phyloP scores from a whole-genome alignment of 1,140 invertebrate genomes.

The Penaeus indicus region DNA sequence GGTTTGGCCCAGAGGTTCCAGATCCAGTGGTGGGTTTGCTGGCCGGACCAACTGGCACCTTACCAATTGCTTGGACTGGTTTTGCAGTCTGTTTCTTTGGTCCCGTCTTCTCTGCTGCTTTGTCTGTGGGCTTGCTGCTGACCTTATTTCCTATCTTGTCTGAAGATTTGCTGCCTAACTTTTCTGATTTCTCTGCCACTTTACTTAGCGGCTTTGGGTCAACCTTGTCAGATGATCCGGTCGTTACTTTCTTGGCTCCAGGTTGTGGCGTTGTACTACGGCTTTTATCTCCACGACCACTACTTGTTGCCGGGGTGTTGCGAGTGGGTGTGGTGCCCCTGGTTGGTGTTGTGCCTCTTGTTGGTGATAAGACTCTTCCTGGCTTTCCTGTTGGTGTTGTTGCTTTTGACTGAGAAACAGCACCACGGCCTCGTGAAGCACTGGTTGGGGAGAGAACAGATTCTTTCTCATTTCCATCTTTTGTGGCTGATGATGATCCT shows the following conservation, averaged over 20 bases:
- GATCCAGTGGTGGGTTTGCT: constrained; percentile 12
- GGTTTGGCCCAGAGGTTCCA: constrained; percentile 6
- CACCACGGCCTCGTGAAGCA: constrained; percentile 35
- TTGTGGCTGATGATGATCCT: not conserved
- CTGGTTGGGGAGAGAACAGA: constrained; percentile 10
- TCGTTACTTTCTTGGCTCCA: constrained; percentile 18
- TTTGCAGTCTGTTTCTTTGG: constrained; percentile 28
- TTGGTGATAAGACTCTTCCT: constrained; percentile 32
- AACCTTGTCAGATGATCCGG: constrained; percentile 16
- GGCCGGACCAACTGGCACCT: constrained; percentile 3
- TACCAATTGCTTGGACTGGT: constrained; percentile 24
- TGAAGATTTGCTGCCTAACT: constrained; percentile 9
- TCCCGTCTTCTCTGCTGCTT: constrained; percentile 29
- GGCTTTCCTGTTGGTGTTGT: constrained; percentile 48
- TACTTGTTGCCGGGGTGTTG: not conserved
- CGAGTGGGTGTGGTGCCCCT: constrained; percentile 33
- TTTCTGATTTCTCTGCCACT: not conserved
- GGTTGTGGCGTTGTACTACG: constrained; percentile 42
- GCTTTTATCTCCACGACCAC: constrained; percentile 40
- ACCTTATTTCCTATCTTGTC: constrained; percentile 35
- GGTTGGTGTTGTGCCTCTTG: constrained; percentile 10
- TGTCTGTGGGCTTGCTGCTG: constrained; percentile 11
- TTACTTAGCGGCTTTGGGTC: constrained; percentile 39
- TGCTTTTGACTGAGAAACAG: constrained; percentile 38
- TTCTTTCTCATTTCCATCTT: not conserved